Evolutionary conservation across 2,888 invertebrate species (phyloP), one percentile per base, ranked within the genome.

Genomic region (Ormyrus rosae): DNA sequence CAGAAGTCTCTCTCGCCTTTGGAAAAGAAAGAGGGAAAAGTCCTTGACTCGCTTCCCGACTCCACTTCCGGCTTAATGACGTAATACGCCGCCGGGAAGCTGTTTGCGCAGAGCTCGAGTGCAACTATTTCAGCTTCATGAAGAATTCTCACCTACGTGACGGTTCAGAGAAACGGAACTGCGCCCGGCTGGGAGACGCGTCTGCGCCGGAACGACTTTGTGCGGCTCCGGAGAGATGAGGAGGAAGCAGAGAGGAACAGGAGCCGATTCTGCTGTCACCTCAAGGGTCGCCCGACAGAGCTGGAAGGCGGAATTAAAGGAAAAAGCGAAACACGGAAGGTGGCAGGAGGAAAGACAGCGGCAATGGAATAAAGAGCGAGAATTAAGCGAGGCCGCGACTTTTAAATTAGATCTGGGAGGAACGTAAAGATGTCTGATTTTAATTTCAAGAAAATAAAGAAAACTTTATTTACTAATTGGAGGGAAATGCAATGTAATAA

Each of bases 81-180:
- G 64, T 56, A 64, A 78, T 69, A 64, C 64, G 11, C 19, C 19
- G 55, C 9, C 46, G n/a, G 53, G 9, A 13, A 61, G 61, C 0
- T 68, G 53, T 69, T 76, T 76, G 61, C 68, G 6, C 53, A 53
- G 19, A 45, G 7, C 76, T 60, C 45, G 68, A 68, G 60, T 34
- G 45, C 51, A n/a, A 46, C 48, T 58, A 51, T 56, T 56, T 63
- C 13, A 56, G 34, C 71, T 78, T 72, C 67, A 71, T 78, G 63
- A 51, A 78, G 78, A 53, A 78, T 78, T 78, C 67, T 65, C 60
- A 67, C 71, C 45, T 19, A 53, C 65, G 48, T 11, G 70, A 19
- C 63, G 19, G 11, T 13, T 45, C 45, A n/a, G 50, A n/a, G n/a
- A n/a, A n/a, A 19, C n/a, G 34, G 34, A 34, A 34, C 34, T 34